Base-by-base conservation (phyloP, 2,888 invertebrate genomes). In the Clitarchus hookeri region DNA sequence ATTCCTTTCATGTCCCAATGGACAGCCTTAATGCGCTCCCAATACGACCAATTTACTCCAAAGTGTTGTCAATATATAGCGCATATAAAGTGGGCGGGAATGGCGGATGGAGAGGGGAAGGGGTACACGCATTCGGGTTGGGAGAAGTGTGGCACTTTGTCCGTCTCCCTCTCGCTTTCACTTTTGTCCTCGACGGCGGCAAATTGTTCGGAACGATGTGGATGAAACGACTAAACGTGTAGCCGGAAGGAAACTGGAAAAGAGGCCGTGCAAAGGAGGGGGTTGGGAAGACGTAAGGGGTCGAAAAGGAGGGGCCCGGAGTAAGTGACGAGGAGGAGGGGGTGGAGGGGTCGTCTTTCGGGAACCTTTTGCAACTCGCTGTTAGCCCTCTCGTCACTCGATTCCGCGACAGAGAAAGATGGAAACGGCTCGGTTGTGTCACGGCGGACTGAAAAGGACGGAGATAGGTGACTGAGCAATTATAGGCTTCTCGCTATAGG, bases 11-110 rank as follows among this genome's bases (percentile, higher is more conserved):
- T 87, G 87, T 87, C 86, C 84, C 87, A 87, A 87, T 87, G 87
- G 87, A 86, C 87, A 87, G 84, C 83, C 87, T 87, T 87, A 87
- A 87, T 87, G 87, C 85, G 77, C 83, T 44, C 87, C 87, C 87
- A 87, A 87, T 87, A 87, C 87, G 87, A 87, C 87, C 87, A 87
- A 87, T 87, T 87, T 87, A 84, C 87, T 84, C 86, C 85, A 87
- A 87, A 87, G 87, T 87, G 87, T 87, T 87, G 86, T 87, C 87
- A 87, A 87, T 87, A 87, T 87, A 87, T 87, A 87, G 87, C 85
- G 87, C 86, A 87, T 87, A 86, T 85, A 86, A 87, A 87, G 84
- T 85, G 87, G 84, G 84, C 9, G 80, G 82, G 27, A n/a, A 80
- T 26, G 85, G 80, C 23, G 48, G 36, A 54, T 65, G 85, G 87